Evolutionary conservation across 37 sponge, comb jelly and placozoan species (phyloP).

Genomic region (Chondrilla cf. caribensis): DNA sequence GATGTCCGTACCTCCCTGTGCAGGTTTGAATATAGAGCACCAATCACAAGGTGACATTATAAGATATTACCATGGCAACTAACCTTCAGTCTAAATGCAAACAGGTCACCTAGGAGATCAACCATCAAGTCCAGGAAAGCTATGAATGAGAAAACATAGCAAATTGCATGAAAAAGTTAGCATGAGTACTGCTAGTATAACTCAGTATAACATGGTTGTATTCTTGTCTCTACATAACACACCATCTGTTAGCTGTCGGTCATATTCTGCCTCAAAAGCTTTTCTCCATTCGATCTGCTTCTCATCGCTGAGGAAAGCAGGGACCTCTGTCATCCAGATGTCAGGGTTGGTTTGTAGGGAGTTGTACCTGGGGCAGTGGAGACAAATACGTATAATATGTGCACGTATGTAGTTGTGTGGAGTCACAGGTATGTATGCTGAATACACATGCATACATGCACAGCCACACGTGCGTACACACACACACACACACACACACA

Average conservation of each 20-base stretch:
- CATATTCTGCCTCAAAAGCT: slow-evolving; percentile 9
- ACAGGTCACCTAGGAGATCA: slow-evolving; percentile 13
- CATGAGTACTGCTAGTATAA: too few species aligned
- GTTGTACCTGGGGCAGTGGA: background rate
- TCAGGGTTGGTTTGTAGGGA: slow-evolving; percentile 1
- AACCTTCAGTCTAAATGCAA: background rate
- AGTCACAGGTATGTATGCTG: background rate
- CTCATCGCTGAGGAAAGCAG: background rate
- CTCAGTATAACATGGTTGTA: too few species aligned
- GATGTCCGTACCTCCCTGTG: slow-evolving; percentile 18
- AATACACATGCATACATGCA: background rate
- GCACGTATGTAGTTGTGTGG: background rate
- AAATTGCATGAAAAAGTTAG: too few species aligned
- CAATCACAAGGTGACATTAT: background rate
- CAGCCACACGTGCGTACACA: too few species aligned
- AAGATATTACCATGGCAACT: background rate
- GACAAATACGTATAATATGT: background rate
- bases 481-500: slow-evolving; percentile 26
- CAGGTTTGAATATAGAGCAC: background rate
- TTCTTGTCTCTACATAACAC: too few species aligned
- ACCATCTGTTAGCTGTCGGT: background rate
- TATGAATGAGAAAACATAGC: background rate
- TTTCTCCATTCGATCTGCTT: background rate
- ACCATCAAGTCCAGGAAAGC: slow-evolving; percentile 33
- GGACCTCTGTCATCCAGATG: background rate